Percentiles rank a stretch among this genome's conserved stretches.
Evolutionary conservation across 2,113 vertebrate genomes (phyloP).

Genomic region (Myrmecophaga tridactyla): DNA sequence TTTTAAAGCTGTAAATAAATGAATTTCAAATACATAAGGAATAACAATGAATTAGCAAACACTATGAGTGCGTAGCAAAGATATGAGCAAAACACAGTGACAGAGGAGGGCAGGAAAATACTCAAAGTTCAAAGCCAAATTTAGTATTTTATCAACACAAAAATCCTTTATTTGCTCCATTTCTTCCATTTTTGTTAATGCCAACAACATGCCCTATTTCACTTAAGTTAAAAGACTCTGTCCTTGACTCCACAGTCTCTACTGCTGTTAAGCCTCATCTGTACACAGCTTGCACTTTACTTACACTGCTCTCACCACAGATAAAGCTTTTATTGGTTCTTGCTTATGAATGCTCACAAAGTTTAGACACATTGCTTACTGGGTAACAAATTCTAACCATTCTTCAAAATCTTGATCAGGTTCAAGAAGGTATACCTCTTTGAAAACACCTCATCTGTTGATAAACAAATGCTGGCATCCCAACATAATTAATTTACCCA

Average conservation of each 20-base stretch:
- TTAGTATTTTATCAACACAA: background rate
- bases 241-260: background rate
- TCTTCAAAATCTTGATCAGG: background rate
- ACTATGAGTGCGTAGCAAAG: background rate
- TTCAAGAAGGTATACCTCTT: background rate
- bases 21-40: background rate
- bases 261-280: background rate
- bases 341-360: background rate
- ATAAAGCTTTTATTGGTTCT: background rate
- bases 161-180: background rate
- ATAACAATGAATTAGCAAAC: background rate
- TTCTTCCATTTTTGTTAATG: background rate
- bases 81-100: background rate
- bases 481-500: background rate
- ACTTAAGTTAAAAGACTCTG: background rate
- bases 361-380: background rate
- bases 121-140: background rate
- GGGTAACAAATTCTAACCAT: background rate
- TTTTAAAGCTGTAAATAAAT: background rate
- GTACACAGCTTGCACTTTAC: background rate
- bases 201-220: background rate
- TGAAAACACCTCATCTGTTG: background rate
- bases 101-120: background rate
- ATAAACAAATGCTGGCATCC: background rate
- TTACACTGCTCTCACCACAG: background rate